Base-by-base conservation (phyloP, 2,888 invertebrate species). In the Euspilapteryx auroguttella region DNA sequence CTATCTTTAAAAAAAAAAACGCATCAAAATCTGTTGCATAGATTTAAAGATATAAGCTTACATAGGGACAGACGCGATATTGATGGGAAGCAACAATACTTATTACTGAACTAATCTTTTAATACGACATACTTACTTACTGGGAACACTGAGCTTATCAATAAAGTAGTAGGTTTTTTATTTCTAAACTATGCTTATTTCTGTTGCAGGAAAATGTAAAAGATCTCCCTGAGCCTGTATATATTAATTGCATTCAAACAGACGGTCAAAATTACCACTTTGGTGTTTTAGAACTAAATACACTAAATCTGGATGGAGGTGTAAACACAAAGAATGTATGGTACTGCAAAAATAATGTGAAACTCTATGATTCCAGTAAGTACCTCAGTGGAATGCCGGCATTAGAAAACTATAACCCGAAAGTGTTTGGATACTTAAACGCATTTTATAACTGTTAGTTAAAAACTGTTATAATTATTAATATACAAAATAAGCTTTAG, bases 261-360 rank as follows among this genome's bases (percentile, higher is more conserved):
- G 86, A 93, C 50, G 87, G 91, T 1, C 73, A 81, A 38, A 63
- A 75, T 22, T 90, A 88, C 49, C 86, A 92, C 49, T 93, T 94
- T 51, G 85, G 87, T 3, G 80, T 91, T 11, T 81, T 89, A 32
- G 93, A 96, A 61, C 68, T 96, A 9, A 92, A 93, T 45, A 89
- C 89, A 1, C 63, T 91, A 20, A 80, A 89, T 55, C 57, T 90
- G 2, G 52, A 71, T 45, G 77, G 79, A 1, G 51, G 44, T 9
- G 71, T 79, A 13, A 80, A 80, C 14, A 55, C 76, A 1, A 89
- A 85, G 50, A 96, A 96, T 61, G 78, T 87, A 37, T 90, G 88
- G 81, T 95, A 89, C 80, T 80, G 82, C 44, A 79, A 79, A 27
- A 79, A 84, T 12, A 58, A 75, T 37, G 59, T 86, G 28, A 63